phyloP scores from a whole-genome alignment of 2,888 invertebrate species.

The Galerucella calmariensis region DNA sequence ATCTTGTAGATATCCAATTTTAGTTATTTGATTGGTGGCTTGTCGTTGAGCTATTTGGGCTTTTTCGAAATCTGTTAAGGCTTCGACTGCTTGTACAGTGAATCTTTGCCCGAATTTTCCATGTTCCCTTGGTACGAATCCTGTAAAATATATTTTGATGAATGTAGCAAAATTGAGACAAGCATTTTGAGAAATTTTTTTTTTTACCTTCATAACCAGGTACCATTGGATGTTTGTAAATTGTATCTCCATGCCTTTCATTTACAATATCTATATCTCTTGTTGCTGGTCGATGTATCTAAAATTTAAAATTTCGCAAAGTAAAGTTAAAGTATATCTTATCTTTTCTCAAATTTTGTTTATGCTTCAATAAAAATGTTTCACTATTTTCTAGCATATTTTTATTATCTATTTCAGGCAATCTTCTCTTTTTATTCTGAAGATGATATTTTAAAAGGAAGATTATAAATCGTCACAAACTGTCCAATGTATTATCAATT shows the following conservation, averaged over 20 bases:
- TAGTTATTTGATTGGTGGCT: constrained; percentile 70
- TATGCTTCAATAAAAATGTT: too few relatives aligned
- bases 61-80: constrained; percentile 77
- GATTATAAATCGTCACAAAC: too few relatives aligned
- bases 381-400: too few relatives aligned
- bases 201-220: constrained; percentile 78
- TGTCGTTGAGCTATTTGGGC: constrained; percentile 71
- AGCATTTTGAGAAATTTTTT: neutral
- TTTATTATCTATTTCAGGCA: too few relatives aligned
- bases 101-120: constrained; percentile 78
- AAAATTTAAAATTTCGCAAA: constrained; percentile 3
- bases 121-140: constrained; percentile 75
- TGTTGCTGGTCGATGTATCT: constrained; percentile 73
- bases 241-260: constrained; percentile 73
- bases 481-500: too few relatives aligned
- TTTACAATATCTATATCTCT: constrained; percentile 75
- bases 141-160: constrained; percentile 57
- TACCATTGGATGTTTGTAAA: constrained; percentile 78
- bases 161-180: neutral
- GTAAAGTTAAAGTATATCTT: too few relatives aligned
- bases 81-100: constrained; percentile 78
- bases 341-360: too few relatives aligned
- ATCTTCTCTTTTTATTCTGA: too few relatives aligned
- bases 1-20: constrained; percentile 71
- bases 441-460: too few relatives aligned